Conservation (phyloP, 2,113 vertebrate species). For the Crocuta crocuta region DNA sequence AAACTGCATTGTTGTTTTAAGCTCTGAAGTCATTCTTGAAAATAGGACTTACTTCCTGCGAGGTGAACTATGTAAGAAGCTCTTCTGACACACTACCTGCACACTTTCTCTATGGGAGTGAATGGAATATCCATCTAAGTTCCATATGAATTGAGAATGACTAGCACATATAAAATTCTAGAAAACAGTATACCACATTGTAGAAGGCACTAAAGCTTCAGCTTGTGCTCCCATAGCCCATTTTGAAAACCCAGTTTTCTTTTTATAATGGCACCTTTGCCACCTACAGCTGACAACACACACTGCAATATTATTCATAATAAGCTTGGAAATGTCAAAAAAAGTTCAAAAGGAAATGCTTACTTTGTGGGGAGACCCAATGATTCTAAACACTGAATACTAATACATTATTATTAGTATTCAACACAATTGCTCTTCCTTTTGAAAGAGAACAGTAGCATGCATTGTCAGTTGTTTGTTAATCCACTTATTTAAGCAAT, state of each 20-base stretch:
- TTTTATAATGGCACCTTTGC: slow-evolving; percentile 83
- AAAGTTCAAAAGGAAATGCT: slow-evolving; percentile 81
- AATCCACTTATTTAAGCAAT: slow-evolving; percentile 82
- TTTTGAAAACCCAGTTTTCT: slow-evolving; percentile 77
- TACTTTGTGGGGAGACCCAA: slow-evolving; percentile 75
- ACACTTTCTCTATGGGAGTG: slow-evolving; percentile 74
- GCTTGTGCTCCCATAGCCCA: slow-evolving; percentile 87
- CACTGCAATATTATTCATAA: slow-evolving; percentile 81
- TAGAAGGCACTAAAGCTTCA: slow-evolving; percentile 90
- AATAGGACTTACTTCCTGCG: slow-evolving; percentile 69
- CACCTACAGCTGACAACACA: slow-evolving; percentile 84
- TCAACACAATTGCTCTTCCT: slow-evolving; percentile 75
- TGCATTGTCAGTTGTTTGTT: slow-evolving; percentile 84
- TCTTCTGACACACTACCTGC: slow-evolving; percentile 72
- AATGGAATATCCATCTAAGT: slow-evolving; percentile 78
- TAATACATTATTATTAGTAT: slow-evolving; percentile 75
- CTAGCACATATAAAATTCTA: slow-evolving; percentile 82
- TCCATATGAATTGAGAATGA: slow-evolving; percentile 68
- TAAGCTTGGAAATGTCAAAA: slow-evolving; percentile 77
- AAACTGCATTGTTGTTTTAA: slow-evolving; percentile 77
- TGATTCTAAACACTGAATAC: slow-evolving; percentile 77
- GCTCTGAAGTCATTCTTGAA: slow-evolving; percentile 71
- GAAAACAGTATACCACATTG: slow-evolving; percentile 85
- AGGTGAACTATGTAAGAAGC: slow-evolving; percentile 72
- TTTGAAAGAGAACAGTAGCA: slow-evolving; percentile 84